Evolutionary conservation across 1,140 invertebrate species (phyloP), one percentile per base, ranked within the genome.

Genomic region (Microplitis demolitor): DNA sequence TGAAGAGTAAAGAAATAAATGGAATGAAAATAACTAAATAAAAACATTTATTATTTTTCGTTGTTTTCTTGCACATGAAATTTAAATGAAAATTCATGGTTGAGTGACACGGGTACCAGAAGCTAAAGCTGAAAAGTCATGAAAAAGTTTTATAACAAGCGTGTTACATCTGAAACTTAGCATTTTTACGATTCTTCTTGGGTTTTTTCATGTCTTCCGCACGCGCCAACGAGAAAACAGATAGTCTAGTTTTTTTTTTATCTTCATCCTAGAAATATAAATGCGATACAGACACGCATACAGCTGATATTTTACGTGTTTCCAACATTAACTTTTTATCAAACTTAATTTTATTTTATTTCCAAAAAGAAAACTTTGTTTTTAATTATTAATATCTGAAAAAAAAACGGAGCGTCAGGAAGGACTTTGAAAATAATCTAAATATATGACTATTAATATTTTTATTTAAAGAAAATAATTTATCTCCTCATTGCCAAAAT

Each of bases 111-210:
- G n/a, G n/a, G 33, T 62, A 60, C 24, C 54, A 53, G 4, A 13
- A 11, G 11, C 14, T 13, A 63, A 62, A 62, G 13, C 33, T n/a
- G 34, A 35, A 62, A 62, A 37, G 33, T 62, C 13, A 35, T 33
- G 24, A 8, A 58, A 72, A 69, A 66, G 24, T 72, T 72, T 61
- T 33, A 50, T 67, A 72, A 72, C 71, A 72, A 72, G 71, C 53
- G 33, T 67, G 71, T 72, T 45, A 72, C 64, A 67, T 53, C 13
- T 66, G 14, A 45, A 72, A 72, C 60, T 63, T 64, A 53, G 31
- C 39, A 71, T 71, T 63, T 71, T 71, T 71, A 71, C 37, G 69
- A 71, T 39, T 66, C 35, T 61, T 62, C 13, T 51, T 13, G 33
- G 2, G 8, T n/a, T 35, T 39, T 58, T 37, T 11, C 50, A n/a